Base-by-base conservation (phyloP, 2,888 invertebrate genomes). In the Machimus atricapillus region DNA sequence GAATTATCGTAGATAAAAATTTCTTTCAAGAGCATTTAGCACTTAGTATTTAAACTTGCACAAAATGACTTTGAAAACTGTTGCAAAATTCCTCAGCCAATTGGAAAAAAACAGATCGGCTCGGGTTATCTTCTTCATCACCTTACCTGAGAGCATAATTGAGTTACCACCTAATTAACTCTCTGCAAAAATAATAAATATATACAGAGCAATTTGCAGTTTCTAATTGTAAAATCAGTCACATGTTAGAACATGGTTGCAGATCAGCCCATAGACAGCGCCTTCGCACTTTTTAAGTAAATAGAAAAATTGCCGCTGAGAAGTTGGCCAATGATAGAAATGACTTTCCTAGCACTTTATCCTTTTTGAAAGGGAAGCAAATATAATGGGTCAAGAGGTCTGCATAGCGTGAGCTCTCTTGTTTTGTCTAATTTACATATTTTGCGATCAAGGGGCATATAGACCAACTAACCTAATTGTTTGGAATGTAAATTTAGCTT, bases 401-500 rank as follows among this genome's bases (percentile, higher is more conserved):
- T 8, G 58, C 58, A 23, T 19, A 23, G 58, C 58, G 12, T 58
- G 23, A 66, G 27, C 66, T 66, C 19, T 23, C 66, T 66, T 66
- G 66, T 12, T 66, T 66, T 23, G 66, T 4, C 46, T 81, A 34
- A 52, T 81, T 81, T 81, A 81, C 52, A 27, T 46, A 56, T 46
- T 56, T 31, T 34, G 52, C 46, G 34, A 81, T 40, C 52, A 81
- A 31, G 46, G 79, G 46, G 16, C 52, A 52, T n/a, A 27, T 56
- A 81, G 56, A 81, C 81, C 56, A 81, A 52, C 52, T 81, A 81
- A 81, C 81, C 81, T 81, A 81, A 81, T 81, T 81, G 81, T 81
- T 56, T 81, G 81, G 81, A 81, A 56, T 81, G 81, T 81, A 81
- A 81, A 81, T 52, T 81, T 81, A 81, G 81, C 79, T 46, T 79